Evolutionary conservation across 1,140 invertebrate genomes (phyloP).

Genomic region (Eriosoma lanigerum): DNA sequence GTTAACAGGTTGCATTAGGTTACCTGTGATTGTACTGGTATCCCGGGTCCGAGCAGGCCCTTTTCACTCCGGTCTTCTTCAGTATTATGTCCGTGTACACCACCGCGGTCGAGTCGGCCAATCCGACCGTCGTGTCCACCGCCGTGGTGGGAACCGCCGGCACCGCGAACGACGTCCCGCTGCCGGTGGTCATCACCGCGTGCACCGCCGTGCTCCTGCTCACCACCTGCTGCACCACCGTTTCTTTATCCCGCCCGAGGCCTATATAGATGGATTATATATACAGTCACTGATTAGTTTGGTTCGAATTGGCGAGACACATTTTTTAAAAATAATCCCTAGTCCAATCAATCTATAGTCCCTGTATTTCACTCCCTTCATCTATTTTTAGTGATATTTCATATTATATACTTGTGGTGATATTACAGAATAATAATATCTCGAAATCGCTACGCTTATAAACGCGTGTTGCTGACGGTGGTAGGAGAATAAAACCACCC

Average conservation of each 20-base stretch:
- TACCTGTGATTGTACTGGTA: conserved; percentile 52
- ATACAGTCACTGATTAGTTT: too few species aligned
- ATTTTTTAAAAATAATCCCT: too few species aligned
- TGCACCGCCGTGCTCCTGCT: conserved; percentile 44
- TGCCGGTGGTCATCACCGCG: conserved; percentile 21
- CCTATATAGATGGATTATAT: neutral
- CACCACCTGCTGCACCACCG: conserved; percentile 21
- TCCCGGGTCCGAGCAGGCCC: conserved; percentile 55
- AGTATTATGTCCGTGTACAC: conserved; percentile 33
- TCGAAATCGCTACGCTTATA: too few species aligned
- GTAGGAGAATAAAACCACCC: too few species aligned
- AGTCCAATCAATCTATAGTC: too few species aligned
- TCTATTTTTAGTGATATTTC: too few species aligned
- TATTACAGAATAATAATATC: too few species aligned
- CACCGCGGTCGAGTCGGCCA: conserved; percentile 39
- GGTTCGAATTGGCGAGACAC: too few species aligned
- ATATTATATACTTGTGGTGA: too few species aligned
- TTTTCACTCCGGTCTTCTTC: conserved; percentile 52
- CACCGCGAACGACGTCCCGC: conserved; percentile 30
- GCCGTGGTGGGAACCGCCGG: conserved; percentile 19
- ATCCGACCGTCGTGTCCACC: conserved; percentile 33
- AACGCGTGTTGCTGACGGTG: too few species aligned
- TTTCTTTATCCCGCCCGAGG: conserved; percentile 21
- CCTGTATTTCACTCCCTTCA: too few species aligned
- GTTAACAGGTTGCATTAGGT: neutral